A percentile compares a stretch with the other conserved stretches of the same genome.
phyloP scores from a whole-genome alignment of 2,797 vertebrate species.

The Gobio occitaniae region DNA sequence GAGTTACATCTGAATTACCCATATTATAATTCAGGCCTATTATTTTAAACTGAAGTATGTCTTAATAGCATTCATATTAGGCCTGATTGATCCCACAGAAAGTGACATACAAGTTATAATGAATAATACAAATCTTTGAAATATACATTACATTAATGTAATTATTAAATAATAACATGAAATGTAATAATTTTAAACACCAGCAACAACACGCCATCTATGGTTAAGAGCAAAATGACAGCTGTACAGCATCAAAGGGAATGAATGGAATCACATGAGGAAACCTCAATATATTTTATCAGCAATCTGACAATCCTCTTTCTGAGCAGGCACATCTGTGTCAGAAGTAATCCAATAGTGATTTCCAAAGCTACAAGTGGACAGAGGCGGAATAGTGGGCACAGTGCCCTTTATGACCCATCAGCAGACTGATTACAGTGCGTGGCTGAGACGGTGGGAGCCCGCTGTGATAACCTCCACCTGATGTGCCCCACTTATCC shows the following conservation, averaged over 20 bases:
- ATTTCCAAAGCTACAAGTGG: conserved; percentile 16
- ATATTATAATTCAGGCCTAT: not conserved
- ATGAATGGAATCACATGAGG: not conserved
- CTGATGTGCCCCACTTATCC: conserved; percentile 41
- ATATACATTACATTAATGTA: not conserved
- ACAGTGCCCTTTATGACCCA: conserved; percentile 18
- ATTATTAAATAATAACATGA: not conserved
- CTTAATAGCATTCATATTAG: not conserved
- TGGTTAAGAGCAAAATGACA: not conserved
- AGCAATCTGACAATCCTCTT: conserved; percentile 26
- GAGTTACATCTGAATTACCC: not conserved
- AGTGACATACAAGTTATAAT: not conserved
- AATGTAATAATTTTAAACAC: not conserved
- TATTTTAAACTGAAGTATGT: not conserved
- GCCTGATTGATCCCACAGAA: not conserved
- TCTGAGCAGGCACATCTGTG: conserved; percentile 6
- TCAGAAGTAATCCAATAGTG: conserved; percentile 30
- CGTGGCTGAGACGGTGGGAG: not conserved
- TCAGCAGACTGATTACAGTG: conserved; percentile 22
- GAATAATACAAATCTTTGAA: not conserved
- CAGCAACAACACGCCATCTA: not conserved
- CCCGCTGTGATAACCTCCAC: conserved; percentile 41
- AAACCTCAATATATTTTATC: conserved; percentile 22
- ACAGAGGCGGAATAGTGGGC: not conserved
- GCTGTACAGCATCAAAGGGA: not conserved